Base-by-base conservation (phyloP, 2,888 invertebrate genomes). In the Horisme vitalbata region DNA sequence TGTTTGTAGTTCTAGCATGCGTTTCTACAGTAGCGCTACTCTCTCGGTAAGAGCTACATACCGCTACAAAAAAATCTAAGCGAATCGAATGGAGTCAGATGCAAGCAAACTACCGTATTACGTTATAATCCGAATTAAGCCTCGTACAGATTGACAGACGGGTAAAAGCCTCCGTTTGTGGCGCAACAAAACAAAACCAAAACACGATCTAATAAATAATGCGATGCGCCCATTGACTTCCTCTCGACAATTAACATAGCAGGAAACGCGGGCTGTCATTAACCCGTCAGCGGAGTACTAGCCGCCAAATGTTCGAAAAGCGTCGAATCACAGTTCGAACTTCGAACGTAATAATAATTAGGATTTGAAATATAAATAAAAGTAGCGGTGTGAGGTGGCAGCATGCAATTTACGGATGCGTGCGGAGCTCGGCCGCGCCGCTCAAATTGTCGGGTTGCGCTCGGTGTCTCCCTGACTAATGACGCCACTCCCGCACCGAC, bases 181-280 rank as follows among this genome's bases (percentile, higher is more conserved):
- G 70, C 63, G 68, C 68, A 79, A 78, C 71, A 76, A 18, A 48
- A 48, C 44, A 49, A 75, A 68, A 77, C 73, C 75, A 77, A 79
- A 83, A 79, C 66, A 72, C 73, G 68, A 79, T 77, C 78, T 77
- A 81, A 84, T 83, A 79, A 83, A 82, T 82, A 82, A 83, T 83
- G 78, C 77, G 83, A 83, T 79, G 82, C 75, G 71, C 68, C 75
- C 73, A 79, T 79, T 69, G 75, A 84, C 84, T 84, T 83, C 83
- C 83, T 83, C 79, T 65, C 62, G 71, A 75, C 83, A 83, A 88
- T 87, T 87, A 87, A 79, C 82, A 75, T 77, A 76, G 81, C 88
- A 85, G 89, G 89, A 89, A 89, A 80, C 79, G 68, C 68, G 68
- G 70, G 68, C 86, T 82, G 84, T 88, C 86, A 88, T 88, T 89